Evolutionary conservation across 1,140 invertebrate genomes (phyloP).

Genomic region (Cyclargus thomasi): DNA sequence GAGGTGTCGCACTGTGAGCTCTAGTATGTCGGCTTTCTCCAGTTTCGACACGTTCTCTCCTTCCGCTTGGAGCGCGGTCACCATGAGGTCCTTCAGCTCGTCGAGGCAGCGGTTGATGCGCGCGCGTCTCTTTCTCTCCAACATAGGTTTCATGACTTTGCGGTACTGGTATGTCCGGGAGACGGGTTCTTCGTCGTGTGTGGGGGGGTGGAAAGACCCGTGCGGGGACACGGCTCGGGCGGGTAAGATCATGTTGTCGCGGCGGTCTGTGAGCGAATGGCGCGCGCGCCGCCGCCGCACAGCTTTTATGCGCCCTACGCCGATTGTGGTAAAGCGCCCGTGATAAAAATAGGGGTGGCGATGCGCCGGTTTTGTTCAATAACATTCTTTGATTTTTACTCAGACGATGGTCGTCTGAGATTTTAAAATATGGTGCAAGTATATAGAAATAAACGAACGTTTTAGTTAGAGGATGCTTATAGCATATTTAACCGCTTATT

Average conservation of each 20-base stretch:
- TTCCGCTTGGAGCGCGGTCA: slow-evolving; percentile 88
- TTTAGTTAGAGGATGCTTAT: too few species aligned
- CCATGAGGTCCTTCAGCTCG: slow-evolving; percentile 93
- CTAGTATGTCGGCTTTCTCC: slow-evolving; percentile 97
- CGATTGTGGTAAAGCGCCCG: slow-evolving; percentile 72
- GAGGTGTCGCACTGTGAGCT: slow-evolving; percentile 93
- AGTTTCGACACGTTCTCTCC: slow-evolving; percentile 94
- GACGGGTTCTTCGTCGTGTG: slow-evolving; percentile 82
- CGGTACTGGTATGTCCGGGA: slow-evolving; percentile 92
- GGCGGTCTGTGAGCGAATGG: slow-evolving; percentile 63
- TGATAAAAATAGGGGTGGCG: slow-evolving; percentile 69
- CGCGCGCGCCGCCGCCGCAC: slow-evolving; percentile 56
- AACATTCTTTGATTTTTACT: not conserved
- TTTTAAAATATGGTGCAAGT: not conserved
- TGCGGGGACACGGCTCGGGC: slow-evolving; percentile 64
- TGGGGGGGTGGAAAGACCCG: slow-evolving; percentile 63
- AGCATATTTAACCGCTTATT: too few species aligned
- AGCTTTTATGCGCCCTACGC: slow-evolving; percentile 69
- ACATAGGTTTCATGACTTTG: slow-evolving; percentile 96
- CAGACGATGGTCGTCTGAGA: not conserved
- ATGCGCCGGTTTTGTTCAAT: not conserved
- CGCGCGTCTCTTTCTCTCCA: slow-evolving; percentile 93
- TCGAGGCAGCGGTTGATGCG: slow-evolving; percentile 95
- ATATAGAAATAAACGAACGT: too few species aligned
- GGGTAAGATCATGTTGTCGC: slow-evolving; percentile 68